phyloP scores from a whole-genome alignment of 1,140 invertebrate genomes.

The Drosophila fuyamai region DNA sequence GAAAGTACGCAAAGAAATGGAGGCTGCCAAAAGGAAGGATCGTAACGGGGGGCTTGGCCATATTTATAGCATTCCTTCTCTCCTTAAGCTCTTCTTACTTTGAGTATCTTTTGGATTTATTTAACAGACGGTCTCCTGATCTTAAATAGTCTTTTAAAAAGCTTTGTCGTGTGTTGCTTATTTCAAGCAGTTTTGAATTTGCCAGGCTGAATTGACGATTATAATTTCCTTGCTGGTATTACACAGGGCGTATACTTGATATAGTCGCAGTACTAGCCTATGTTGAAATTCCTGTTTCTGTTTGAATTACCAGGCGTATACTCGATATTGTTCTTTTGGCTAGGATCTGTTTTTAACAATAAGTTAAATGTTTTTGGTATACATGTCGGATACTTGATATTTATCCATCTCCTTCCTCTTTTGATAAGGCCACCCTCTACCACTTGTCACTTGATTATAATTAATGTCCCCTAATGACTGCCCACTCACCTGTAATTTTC shows the following conservation, averaged over 20 bases:
- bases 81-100: constrained; percentile 19
- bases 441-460: constrained; percentile 39
- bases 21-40: not conserved
- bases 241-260: no score
- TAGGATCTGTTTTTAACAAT: no score
- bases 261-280: no score
- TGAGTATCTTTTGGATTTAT: constrained; percentile 2
- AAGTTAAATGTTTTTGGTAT: not conserved
- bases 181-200: no score
- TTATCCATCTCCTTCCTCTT: not conserved
- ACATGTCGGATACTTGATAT: constrained; percentile 25
- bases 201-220: no score
- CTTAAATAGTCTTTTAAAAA: no score
- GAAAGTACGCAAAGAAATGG: constrained; percentile 23
- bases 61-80: constrained; percentile 6
- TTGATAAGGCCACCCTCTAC: not conserved
- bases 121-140: not conserved
- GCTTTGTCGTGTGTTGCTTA: no score
- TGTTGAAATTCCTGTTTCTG: no score
- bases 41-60: not conserved
- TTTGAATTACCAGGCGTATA: no score
- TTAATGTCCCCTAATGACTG: constrained; percentile 26
- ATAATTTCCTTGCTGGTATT: no score
- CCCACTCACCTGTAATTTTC: constrained; percentile 58
- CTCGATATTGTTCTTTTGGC: no score